Evolutionary conservation across 1,140 invertebrate species (phyloP), one percentile per base, ranked within the genome.

Genomic region (Drosophila quadrilineata): DNA sequence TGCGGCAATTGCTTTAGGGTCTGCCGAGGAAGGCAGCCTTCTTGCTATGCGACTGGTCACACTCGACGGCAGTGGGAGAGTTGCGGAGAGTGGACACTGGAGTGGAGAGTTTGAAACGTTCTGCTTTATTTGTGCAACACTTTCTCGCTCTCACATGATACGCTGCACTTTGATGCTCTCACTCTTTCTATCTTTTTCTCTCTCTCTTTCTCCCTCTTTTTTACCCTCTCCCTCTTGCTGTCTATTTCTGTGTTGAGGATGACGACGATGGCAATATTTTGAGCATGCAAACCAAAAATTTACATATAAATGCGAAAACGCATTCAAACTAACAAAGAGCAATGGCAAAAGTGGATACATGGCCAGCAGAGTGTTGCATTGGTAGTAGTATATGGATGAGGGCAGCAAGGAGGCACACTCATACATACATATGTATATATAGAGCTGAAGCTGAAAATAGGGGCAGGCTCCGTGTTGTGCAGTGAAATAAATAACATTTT

Each of bases 251-350:
- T n/a, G n/a, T n/a, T n/a, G n/a, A n/a, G n/a, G n/a, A n/a, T n/a
- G 14, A 36, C 64, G 46, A 56, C 52, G 60, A 84, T 62, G 79
- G 79, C 79, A 65, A 84, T 77, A 84, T 84, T 85, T 84, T 85
- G 46, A 48, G 65, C 82, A 87, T 82, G 82, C 82, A 82, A 87
- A 77, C 76, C 62, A 71, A 85, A 86, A 87, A 87, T 87, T 87
- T 82, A 82, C 82, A 87, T 87, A 87, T 87, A 87, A 87, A 87
- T 87, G 75, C 46, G 79, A 87, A 87, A 87, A 87, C 73, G 76
- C 82, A 87, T 87, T 87, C 76, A 67, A 75, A 76, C 77, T 84
- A 84, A 82, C 76, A 82, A 75, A 77, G 77, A 63, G 50, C 57
- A 52, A 36, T 24, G 46, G 35, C 26, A 43, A n/a, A n/a, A 29